Base-by-base conservation (phyloP, 30 jellyfish, hydroid and myxozoan species). In the Euphysa ruthae region DNA sequence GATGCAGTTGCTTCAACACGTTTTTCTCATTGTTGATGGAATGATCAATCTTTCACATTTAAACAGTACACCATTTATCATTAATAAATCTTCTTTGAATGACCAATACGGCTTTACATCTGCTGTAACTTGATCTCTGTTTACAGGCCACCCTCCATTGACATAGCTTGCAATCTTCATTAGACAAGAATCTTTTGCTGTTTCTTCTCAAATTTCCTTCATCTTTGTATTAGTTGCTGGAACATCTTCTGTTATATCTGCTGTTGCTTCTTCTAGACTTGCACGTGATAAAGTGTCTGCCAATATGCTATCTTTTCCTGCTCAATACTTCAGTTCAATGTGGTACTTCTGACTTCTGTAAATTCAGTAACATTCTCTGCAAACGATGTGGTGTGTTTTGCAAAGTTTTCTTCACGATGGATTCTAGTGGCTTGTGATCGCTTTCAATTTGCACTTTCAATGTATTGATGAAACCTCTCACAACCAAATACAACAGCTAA, bases 401-500 rank as follows among this genome's bases (percentile, higher is more conserved):
- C 10, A 63, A n/a, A 33, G 15, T 35, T 50, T 63, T n/a, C 6
- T 63, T 63, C 8, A 63, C 8, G 31, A 63, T 63, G 32, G 25
- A 6, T 63, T 63, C 32, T 35, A 63, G 23, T n/a, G 71, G 18
- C 35, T 35, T 63, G 73, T 63, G 76, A 35, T 63, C 76, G 73
- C 76, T 63, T 7, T 63, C 71, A 6, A 63, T 71, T 6, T 13
- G 6, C 29, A 63, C 24, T 63, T 32, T 15, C 5, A 10, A 63
- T 8, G 35, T 63, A 63, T 63, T 63, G 32, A 24, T 14, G 65
- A 52, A 52, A 12, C 13, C 30, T 14, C 13, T 14, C 30, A 52
- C 30, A 52, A 7, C 65, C 30, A 10, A 52, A 52, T 7, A 52
- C 13, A 10, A 52, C 30, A 52, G 65, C 65, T 7, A 52, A 24